Base-by-base conservation (phyloP, 2,113 vertebrate species). In the Lepus americanus region DNA sequence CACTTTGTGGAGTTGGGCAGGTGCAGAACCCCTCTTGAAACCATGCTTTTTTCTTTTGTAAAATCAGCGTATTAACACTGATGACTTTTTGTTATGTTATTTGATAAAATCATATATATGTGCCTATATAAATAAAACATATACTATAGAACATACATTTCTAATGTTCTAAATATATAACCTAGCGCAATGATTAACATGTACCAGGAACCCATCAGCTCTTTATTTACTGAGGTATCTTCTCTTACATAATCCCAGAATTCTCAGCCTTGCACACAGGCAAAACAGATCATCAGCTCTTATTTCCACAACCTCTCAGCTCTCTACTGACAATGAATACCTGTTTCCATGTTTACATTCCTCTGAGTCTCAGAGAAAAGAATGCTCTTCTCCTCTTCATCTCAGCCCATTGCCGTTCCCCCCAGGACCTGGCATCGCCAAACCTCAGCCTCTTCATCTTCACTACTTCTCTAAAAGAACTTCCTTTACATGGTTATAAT, bases 381-480 rank as follows among this genome's bases (percentile, higher is more conserved):
- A 1, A 12, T 66, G 27, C 44, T 88, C 6, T 36, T 76, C 33
- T 67, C 79, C n/a, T 29, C 31, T 92, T 87, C 76, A 39, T 39
- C n/a, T 92, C 51, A 36, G 89, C 59, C 64, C 23, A 19, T 85
- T 81, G 59, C 27, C 90, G 3, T 11, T 29, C 19, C 53, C 66
- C 51, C 63, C 19, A 20, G 64, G 83, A 44, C 64, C 69, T 87
- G 1, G 7, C 36, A 64, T 69, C 29, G 8, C n/a, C 17, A 5
- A 72, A 23, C 11, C 49, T 92, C 20, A 51, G 19, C 22, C 29
- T 78, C 76, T 70, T 66, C 20, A 33, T 49, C 96, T 88, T 97
- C 94, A 96, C 70, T 94, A 83, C 92, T 97, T 96, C 89, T 95
- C 96, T 93, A 87, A 78, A 90, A 95, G 92, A 72, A 29, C 94